These are phyloP conservation scores for Cepphus grylle DNA, from an alignment of 2,113 vertebrate species.

Conservation along the genomic window DNA sequence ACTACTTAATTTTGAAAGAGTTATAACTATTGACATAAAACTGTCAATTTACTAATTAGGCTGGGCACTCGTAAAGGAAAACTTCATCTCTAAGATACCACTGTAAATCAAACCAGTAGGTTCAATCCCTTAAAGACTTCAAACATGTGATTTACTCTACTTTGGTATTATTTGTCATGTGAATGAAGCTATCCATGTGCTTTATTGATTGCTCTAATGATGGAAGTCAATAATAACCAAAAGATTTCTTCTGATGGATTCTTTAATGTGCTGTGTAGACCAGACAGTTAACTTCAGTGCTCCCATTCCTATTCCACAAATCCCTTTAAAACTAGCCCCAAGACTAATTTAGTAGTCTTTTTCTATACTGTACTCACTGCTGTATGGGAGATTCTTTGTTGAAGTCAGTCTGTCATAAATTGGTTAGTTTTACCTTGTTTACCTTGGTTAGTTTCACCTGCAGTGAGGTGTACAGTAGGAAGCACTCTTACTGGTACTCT, in stretches of 20 bases:
- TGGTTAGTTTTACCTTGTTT: background rate
- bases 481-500: background rate
- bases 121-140: background rate
- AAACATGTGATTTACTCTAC: background rate
- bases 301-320: background rate
- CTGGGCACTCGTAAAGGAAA: background rate
- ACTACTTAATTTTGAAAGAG: background rate
- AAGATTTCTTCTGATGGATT: background rate
- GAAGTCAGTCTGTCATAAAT: accelerated
- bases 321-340: background rate
- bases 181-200: background rate
- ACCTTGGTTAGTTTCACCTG: background rate
- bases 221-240: background rate
- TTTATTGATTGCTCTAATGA: background rate
- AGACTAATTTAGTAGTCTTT: background rate
- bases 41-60: constrained; percentile 17
- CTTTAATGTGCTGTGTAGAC: background rate
- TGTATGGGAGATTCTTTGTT: background rate
- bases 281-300: background rate
- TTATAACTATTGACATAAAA: background rate
- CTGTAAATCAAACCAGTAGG: background rate
- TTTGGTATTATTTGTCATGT: background rate
- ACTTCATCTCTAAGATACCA: background rate
- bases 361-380: background rate
- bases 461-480: background rate